These are phyloP conservation scores for Saccopteryx bilineata DNA, from an alignment of 2,113 vertebrate genomes.

Conservation along the genomic window DNA sequence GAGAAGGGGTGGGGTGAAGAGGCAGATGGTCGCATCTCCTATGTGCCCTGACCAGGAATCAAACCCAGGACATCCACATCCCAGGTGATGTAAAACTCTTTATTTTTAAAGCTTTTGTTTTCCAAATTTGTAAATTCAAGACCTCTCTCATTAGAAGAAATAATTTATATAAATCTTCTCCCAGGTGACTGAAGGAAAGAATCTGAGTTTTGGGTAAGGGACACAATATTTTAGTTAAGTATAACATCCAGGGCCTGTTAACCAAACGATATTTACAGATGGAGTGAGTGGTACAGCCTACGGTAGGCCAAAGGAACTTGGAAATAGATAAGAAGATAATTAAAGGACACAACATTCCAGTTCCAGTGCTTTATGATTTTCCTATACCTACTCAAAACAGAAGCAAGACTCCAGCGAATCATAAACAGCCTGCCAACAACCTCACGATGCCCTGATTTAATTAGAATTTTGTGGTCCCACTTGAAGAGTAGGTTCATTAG, in stretches of 20 bases:
- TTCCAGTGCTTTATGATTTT: conserved; percentile 78
- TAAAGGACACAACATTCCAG: conserved; percentile 71
- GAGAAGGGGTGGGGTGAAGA: too few species aligned
- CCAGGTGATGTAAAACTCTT: conserved; percentile 40
- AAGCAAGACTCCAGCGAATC: conserved; percentile 54
- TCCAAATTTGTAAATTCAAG: conserved; percentile 83
- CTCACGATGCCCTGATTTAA: conserved; percentile 80
- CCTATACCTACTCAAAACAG: conserved; percentile 60
- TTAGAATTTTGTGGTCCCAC: conserved; percentile 76
- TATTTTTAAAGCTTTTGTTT: conserved; percentile 61
- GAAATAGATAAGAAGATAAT: conserved; percentile 78
- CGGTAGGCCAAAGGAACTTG: conserved; percentile 64
- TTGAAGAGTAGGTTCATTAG: conserved; percentile 76
- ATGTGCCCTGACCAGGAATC: too few species aligned
- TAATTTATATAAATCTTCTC: conserved; percentile 80
- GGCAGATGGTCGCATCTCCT: too few species aligned
- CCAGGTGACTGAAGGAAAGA: conserved; percentile 77
- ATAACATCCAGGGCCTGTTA: conserved; percentile 72
- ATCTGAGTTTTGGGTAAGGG: conserved; percentile 73
- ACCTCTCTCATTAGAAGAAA: conserved; percentile 78
- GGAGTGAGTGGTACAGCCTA: conserved; percentile 46
- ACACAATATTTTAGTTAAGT: conserved; percentile 84
- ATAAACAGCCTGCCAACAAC: conserved; percentile 76
- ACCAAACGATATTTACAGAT: conserved; percentile 79
- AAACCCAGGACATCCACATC: too few species aligned